phyloP scores from a whole-genome alignment of 2,113 vertebrate species.

The Turdus rufiventris region DNA sequence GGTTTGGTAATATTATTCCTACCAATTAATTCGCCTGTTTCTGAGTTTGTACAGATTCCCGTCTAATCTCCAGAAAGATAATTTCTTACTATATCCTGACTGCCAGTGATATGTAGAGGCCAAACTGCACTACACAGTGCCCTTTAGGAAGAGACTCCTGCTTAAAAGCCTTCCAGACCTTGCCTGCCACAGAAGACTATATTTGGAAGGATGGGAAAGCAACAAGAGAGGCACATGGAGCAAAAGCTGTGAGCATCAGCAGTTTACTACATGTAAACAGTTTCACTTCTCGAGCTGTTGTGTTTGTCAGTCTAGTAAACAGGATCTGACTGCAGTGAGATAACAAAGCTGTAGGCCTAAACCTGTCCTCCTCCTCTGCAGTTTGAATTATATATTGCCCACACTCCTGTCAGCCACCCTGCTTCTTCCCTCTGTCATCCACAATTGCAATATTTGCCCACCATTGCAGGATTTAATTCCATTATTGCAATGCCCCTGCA shows the following conservation, averaged over 20 bases:
- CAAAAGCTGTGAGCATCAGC: constrained; percentile 61
- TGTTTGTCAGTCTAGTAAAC: constrained; percentile 21
- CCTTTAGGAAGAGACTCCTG: constrained; percentile 43
- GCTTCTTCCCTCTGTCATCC: background rate
- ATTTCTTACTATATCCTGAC: background rate
- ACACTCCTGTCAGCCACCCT: background rate
- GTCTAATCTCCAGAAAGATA: background rate
- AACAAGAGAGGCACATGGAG: constrained; percentile 42
- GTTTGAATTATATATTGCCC: background rate
- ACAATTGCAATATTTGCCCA: background rate
- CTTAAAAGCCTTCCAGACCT: constrained; percentile 22
- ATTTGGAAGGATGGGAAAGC: constrained; percentile 55
- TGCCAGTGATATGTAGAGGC: background rate
- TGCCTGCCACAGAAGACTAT: constrained; percentile 22
- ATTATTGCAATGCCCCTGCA: background rate
- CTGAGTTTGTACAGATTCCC: background rate
- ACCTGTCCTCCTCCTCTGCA: background rate
- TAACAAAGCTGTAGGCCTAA: background rate
- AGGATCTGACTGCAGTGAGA: background rate
- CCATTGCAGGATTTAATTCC: background rate
- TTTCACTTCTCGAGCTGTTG: constrained; percentile 34
- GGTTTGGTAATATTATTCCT: background rate
- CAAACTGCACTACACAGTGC: background rate
- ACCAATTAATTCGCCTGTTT: background rate
- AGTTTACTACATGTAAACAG: constrained; percentile 54